A percentile compares a stretch with the other conserved stretches of the same genome.
Evolutionary conservation across 2,113 vertebrate genomes (phyloP).

Genomic region (Otocyon megalotis): DNA sequence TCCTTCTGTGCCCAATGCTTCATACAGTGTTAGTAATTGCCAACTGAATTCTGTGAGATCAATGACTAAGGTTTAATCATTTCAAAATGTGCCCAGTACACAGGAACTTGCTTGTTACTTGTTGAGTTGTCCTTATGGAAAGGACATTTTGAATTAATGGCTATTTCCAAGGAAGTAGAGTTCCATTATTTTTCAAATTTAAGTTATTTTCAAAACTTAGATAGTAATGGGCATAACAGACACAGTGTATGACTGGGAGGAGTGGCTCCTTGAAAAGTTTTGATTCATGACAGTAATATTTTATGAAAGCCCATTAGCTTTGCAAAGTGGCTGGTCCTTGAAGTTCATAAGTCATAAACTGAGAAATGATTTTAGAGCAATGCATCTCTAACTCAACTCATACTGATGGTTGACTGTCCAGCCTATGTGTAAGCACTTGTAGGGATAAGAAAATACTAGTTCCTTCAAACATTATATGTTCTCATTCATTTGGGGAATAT

Average conservation of each 20-base stretch:
- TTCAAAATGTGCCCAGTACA: not conserved
- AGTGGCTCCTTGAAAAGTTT: not conserved
- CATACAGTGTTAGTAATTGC: not conserved
- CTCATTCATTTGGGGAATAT: no score
- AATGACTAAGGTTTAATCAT: slow-evolving; percentile 20
- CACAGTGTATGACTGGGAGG: not conserved
- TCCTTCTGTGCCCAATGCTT: not conserved
- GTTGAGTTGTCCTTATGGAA: not conserved
- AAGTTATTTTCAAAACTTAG: not conserved
- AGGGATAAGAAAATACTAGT: not conserved
- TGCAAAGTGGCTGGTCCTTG: not conserved
- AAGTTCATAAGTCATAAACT: not conserved
- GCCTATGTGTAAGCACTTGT: not conserved
- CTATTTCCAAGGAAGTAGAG: slow-evolving; percentile 53
- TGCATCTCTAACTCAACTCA: not conserved
- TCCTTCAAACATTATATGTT: not conserved
- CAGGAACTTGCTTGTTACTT: slow-evolving; percentile 16
- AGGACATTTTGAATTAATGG: not conserved
- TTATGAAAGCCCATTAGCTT: not conserved
- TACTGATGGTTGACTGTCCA: not conserved
- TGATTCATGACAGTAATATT: not conserved
- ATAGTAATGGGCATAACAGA: not conserved
- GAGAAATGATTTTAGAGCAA: not conserved
- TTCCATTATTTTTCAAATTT: slow-evolving; percentile 42
- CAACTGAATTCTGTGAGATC: not conserved